Evolutionary conservation across 2,797 vertebrate species (phyloP), one percentile per base, ranked within the genome.

Genomic region (Microcaecilia unicolor): DNA sequence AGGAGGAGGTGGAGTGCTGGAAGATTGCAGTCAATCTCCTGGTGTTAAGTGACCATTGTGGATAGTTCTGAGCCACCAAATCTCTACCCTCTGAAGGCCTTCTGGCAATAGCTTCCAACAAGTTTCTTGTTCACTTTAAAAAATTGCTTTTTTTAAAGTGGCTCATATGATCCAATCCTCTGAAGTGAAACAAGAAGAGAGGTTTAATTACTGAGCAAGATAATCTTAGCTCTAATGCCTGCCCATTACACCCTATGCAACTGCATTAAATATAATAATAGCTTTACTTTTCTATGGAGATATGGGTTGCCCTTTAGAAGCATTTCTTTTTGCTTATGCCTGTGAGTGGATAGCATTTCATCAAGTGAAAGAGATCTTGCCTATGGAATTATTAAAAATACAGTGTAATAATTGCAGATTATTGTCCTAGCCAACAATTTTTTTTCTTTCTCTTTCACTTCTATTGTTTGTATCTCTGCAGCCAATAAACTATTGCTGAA

Each of bases 141-240:
- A 25, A 43, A 51, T 33, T 22, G n/a, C n/a, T n/a, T n/a, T 42
- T 18, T 44, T 31, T 52, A 41, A 60, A 58, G 25, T 8, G 3
- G 16, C 29, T 59, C 15, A 7, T 44, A 24, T 29, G 50, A 61
- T 36, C 37, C 50, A 35, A 54, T 69, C 36, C 40, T 53, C 32
- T 53, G 27, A 25, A 50, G 26, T 25, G 47, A 31, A 36, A 22
- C 11, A 36, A 6, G 25, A 31, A 15, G 21, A 34, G 56, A 23
- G 18, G 63, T 62, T 69, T 73, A 70, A 75, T 68, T 75, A 66
- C 25, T 62, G 41, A 50, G 45, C 48, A 42, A 61, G 37, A 63
- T 65, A 61, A 67, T 67, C 54, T 66, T 45, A 28, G 30, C 61
- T 63, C 52, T 58, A 53, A 61, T 64, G 52, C 24, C 28, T 59